Percentiles rank a stretch among this genome's conserved stretches.
phyloP scores from a whole-genome alignment of 2,797 vertebrate genomes.

The Chelmon rostratus region DNA sequence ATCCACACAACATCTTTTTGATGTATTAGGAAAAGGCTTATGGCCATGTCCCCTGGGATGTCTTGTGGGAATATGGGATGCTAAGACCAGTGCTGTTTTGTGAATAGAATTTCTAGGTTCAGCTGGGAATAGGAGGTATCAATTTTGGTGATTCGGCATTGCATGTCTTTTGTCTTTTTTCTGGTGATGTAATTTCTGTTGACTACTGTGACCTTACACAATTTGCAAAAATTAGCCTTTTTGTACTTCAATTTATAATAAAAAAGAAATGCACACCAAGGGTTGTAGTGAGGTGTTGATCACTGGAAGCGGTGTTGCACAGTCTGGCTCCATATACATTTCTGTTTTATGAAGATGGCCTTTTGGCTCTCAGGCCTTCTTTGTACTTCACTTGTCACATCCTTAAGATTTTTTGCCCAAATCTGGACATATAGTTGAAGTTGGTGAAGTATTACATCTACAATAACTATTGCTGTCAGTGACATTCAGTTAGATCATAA shows the following conservation, averaged over 20 bases:
- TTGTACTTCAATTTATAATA: not conserved
- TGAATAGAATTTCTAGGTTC: not conserved
- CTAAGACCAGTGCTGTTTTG: not conserved
- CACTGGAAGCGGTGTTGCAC: no score
- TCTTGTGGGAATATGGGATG: not conserved
- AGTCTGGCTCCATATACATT: no score
- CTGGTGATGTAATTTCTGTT: not conserved
- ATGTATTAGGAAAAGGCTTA: not conserved
- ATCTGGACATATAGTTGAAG: not conserved
- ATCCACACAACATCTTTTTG: not conserved
- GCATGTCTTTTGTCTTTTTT: not conserved
- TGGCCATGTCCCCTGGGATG: not conserved
- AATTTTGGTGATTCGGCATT: not conserved
- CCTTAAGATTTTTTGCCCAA: not conserved
- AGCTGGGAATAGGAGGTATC: not conserved
- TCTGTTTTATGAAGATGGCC: no score
- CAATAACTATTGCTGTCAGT: slow-evolving; percentile 2
- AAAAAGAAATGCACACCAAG: no score
- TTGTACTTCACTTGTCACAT: not conserved
- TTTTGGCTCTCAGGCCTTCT: no score
- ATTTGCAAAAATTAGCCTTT: not conserved
- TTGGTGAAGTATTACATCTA: not conserved
- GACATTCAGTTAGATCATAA: slow-evolving; percentile 5
- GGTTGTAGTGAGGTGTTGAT: no score
- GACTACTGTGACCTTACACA: not conserved